Conservation (phyloP, 92 coral and sea anemone genomes). For the Diadumene lineata region DNA sequence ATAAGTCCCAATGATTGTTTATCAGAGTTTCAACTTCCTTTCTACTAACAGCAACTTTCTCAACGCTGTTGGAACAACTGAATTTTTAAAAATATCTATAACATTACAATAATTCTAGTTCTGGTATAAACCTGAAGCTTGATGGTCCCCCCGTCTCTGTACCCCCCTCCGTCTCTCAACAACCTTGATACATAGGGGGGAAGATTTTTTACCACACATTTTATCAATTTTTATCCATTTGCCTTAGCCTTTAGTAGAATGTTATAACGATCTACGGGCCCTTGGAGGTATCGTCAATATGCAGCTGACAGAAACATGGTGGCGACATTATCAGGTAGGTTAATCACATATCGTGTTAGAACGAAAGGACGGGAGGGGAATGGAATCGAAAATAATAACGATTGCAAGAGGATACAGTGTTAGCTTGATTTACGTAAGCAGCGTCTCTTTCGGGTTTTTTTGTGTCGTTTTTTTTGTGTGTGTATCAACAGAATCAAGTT, state of each 20-base stretch:
- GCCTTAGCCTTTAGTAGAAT: conserved; percentile 76
- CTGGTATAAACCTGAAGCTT: too few relatives aligned
- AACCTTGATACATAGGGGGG: too few relatives aligned
- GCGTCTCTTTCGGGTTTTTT: neutral
- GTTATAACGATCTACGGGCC: conserved; percentile 69
- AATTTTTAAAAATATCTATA: too few relatives aligned
- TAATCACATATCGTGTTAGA: neutral
- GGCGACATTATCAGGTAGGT: conserved; percentile 89
- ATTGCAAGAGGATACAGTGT: neutral
- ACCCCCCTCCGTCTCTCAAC: too few relatives aligned
- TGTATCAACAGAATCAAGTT: too few relatives aligned
- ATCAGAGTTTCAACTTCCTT: too few relatives aligned
- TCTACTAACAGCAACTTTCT: too few relatives aligned
- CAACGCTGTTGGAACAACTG: too few relatives aligned
- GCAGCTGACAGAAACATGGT: conserved; percentile 92
- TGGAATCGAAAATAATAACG: neutral
- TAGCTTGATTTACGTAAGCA: neutral
- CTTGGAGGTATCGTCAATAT: conserved; percentile 71
- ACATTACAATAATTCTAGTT: too few relatives aligned
- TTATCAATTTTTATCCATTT: neutral
- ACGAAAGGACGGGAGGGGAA: neutral
- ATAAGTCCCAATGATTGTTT: too few relatives aligned
- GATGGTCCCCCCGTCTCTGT: too few relatives aligned
- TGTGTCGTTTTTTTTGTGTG: too few relatives aligned
- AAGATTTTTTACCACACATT: neutral